A percentile compares a stretch with the other conserved stretches of the same genome.
phyloP scores from a whole-genome alignment of 2,888 invertebrate species.

The Zygothrica quintamaculata region DNA sequence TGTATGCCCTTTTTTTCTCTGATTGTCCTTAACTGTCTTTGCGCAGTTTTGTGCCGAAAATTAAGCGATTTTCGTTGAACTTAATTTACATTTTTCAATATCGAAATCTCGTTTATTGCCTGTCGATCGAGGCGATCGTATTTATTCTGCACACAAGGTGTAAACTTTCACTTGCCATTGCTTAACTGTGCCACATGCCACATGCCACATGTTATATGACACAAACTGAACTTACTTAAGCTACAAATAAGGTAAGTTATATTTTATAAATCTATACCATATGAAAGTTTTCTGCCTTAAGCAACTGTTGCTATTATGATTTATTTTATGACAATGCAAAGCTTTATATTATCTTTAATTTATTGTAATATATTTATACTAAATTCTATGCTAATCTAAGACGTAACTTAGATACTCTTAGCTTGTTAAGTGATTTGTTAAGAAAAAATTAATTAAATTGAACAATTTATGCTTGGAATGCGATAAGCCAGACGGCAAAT shows the following conservation, averaged over 20 bases:
- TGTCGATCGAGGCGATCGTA: constrained; percentile 45
- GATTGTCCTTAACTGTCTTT: constrained; percentile 43
- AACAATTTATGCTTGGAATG: constrained; percentile 53
- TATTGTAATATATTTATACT: not conserved
- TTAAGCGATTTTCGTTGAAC: constrained; percentile 71
- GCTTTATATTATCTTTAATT: not conserved
- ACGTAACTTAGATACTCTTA: constrained; percentile 15
- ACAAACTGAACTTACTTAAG: not conserved
- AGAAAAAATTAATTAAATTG: constrained; percentile 61
- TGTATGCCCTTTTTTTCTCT: constrained; percentile 1
- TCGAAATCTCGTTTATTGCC: constrained; percentile 67
- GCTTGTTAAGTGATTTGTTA: constrained; percentile 68
- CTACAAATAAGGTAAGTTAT: too few relatives aligned
- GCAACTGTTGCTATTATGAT: too few relatives aligned
- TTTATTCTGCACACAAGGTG: constrained; percentile 60
- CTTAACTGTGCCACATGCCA: constrained; percentile 58
- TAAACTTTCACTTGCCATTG: constrained; percentile 68
- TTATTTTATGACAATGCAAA: not conserved
- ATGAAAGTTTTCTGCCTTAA: too few relatives aligned
- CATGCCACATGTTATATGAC: constrained; percentile 42
- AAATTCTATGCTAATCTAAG: constrained; percentile 14
- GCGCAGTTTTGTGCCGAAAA: constrained; percentile 42
- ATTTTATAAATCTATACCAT: not conserved
- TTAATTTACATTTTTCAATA: constrained; percentile 69
- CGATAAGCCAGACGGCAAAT: constrained; percentile 47